Conservation (phyloP, 2,888 invertebrate genomes). For the Hypselothyrea guttata region DNA sequence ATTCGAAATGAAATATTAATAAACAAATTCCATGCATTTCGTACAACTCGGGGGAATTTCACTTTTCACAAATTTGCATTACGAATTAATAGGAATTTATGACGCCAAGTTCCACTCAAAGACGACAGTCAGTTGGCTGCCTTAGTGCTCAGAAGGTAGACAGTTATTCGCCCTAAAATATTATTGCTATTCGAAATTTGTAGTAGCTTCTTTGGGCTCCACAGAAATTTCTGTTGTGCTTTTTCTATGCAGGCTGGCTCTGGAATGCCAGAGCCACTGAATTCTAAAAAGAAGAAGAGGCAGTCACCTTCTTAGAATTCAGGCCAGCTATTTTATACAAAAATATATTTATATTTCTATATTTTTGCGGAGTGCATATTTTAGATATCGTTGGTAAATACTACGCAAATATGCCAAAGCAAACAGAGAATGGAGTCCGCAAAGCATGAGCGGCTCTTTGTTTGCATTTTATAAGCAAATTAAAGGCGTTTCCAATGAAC, state of each 20-base stretch:
- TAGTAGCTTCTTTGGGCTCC: slow-evolving; percentile 30
- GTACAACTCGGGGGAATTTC: slow-evolving; percentile 30
- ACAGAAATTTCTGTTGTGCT: slow-evolving; percentile 49
- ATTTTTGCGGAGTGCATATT: slow-evolving; percentile 35
- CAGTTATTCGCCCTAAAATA: slow-evolving; percentile 66
- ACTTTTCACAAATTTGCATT: slow-evolving; percentile 67
- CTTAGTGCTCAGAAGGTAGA: slow-evolving; percentile 25
- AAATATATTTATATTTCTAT: too few relatives aligned
- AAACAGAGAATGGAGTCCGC: slow-evolving; percentile 36
- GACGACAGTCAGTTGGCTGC: slow-evolving; percentile 9
- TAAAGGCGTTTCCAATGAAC: slow-evolving; percentile 32
- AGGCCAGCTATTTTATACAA: background rate
- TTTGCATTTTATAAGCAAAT: slow-evolving; percentile 40
- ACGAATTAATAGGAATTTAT: slow-evolving; percentile 76
- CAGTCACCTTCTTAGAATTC: background rate
- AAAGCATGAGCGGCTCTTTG: slow-evolving; percentile 31
- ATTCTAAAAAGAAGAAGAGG: background rate
- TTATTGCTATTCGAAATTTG: slow-evolving; percentile 74
- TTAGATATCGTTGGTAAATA: slow-evolving; percentile 63
- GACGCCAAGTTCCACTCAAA: slow-evolving; percentile 31
- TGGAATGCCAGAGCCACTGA: slow-evolving; percentile 31
- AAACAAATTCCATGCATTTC: slow-evolving; percentile 40
- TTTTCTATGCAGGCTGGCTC: too few relatives aligned
- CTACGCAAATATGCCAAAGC: slow-evolving; percentile 65
- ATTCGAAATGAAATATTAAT: slow-evolving; percentile 69